Conservation (phyloP, 2,888 invertebrate species). For the Brassicogethes aeneus region DNA sequence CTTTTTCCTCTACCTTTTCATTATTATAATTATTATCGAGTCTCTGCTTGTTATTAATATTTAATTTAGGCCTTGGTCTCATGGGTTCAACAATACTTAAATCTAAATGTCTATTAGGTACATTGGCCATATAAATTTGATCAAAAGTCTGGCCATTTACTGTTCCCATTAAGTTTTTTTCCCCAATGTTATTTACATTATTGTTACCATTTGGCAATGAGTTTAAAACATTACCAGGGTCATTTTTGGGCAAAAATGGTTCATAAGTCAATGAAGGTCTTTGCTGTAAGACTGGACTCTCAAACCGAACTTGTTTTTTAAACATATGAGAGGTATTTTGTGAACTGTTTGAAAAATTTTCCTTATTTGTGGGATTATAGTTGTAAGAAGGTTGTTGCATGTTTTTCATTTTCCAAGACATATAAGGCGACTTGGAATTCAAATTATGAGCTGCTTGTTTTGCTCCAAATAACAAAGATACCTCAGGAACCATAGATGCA, state of each 20-base stretch:
- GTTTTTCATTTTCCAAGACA: constrained; percentile 26
- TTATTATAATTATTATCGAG: constrained; percentile 1
- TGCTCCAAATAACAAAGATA: constrained; percentile 29
- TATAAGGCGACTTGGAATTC: constrained; percentile 21
- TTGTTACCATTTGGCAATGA: constrained; percentile 5
- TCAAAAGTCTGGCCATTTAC: constrained; percentile 27
- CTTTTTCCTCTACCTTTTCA: constrained; percentile 9
- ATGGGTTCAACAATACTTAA: constrained; percentile 34
- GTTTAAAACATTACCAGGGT: background rate
- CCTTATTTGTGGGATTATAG: constrained; percentile 14
- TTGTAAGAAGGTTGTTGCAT: constrained; percentile 11
- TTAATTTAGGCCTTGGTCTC: constrained; percentile 7
- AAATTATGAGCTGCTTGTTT: constrained; percentile 12
- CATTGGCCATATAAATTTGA: constrained; percentile 37
- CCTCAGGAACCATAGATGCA: constrained; percentile 31
- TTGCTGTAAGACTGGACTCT: constrained; percentile 23
- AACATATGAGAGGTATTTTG: constrained; percentile 14
- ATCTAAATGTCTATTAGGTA: constrained; percentile 36
- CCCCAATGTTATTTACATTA: constrained; percentile 3
- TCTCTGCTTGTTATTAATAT: background rate
- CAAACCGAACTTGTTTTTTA: constrained; percentile 37
- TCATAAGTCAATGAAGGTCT: constrained; percentile 11
- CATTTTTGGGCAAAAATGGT: constrained; percentile 7
- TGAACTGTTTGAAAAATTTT: constrained; percentile 5
- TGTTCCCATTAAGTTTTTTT: background rate